phyloP scores from a whole-genome alignment of 2,113 vertebrate species.

The Empidonax traillii region DNA sequence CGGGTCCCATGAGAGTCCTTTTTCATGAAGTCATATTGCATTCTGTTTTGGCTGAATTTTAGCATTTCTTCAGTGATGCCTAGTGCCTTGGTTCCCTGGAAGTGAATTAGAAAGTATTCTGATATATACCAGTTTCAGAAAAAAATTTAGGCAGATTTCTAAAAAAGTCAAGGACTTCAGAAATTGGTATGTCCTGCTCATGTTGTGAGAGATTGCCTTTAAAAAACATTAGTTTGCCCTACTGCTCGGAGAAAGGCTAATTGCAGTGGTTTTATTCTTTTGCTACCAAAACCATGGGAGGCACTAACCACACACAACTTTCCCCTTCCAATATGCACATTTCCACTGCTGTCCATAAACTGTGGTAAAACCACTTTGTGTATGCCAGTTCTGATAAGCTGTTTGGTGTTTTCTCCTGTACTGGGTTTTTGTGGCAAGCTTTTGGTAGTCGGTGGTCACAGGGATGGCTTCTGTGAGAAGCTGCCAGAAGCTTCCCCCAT shows the following conservation, averaged over 20 bases:
- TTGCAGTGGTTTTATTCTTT: slow-evolving; percentile 3
- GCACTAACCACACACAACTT: neutral
- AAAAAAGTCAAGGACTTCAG: neutral
- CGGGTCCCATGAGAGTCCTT: neutral
- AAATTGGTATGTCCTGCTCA: neutral
- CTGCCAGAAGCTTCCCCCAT: neutral
- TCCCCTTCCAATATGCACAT: neutral
- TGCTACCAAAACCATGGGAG: neutral
- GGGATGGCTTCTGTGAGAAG: neutral
- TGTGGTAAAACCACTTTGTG: neutral
- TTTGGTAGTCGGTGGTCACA: neutral
- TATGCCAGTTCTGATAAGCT: neutral
- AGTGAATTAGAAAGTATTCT: neutral
- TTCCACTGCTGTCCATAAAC: neutral
- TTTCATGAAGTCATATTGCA: neutral
- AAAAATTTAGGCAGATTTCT: neutral
- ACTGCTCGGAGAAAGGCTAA: neutral
- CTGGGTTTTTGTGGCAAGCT: neutral
- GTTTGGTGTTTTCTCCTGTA: neutral
- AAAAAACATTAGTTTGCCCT: neutral
- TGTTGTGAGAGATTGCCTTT: neutral
- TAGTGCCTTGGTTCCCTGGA: neutral
- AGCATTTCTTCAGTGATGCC: neutral
- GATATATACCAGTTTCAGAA: neutral
- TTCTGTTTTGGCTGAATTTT: neutral